These are phyloP conservation scores for Trematomus loennbergii DNA, from an alignment of 2,113 vertebrate genomes.

Conservation along the genomic window DNA sequence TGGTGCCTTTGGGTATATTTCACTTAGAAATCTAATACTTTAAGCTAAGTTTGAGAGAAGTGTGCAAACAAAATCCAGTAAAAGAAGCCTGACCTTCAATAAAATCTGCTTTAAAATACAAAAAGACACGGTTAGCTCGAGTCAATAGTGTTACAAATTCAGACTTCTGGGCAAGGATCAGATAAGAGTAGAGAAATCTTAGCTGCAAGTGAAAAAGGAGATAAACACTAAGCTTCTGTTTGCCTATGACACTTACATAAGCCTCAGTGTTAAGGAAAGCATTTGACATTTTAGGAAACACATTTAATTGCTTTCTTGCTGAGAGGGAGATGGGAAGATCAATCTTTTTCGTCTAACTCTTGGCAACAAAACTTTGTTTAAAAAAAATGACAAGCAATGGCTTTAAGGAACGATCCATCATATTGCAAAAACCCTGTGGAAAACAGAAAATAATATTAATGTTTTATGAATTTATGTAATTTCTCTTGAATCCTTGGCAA, in stretches of 20 bases:
- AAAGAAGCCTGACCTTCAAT: background rate
- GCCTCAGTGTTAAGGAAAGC: background rate
- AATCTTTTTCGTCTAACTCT: no score
- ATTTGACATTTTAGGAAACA: background rate
- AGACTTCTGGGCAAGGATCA: constrained; percentile 15
- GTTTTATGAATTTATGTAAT: no score
- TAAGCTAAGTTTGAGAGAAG: constrained; percentile 7
- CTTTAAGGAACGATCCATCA: no score
- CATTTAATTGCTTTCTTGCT: background rate
- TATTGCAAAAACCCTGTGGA: no score
- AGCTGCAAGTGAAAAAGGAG: no score
- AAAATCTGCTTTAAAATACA: background rate
- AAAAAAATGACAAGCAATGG: no score
- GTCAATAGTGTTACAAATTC: constrained; percentile 6
- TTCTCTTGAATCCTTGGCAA: no score
- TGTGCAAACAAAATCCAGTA: background rate
- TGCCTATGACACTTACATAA: background rate
- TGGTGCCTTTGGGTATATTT: constrained; percentile 4
- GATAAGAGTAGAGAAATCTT: background rate
- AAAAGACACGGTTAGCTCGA: constrained; percentile 3
- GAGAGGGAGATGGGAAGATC: no score
- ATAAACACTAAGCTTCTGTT: background rate
- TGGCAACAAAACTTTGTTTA: no score
- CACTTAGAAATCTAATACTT: constrained; percentile 8
- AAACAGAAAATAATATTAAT: no score